Evolutionary conservation across 2,888 invertebrate species (phyloP), one percentile per base, ranked within the genome.

Genomic region (Athalia rosae): DNA sequence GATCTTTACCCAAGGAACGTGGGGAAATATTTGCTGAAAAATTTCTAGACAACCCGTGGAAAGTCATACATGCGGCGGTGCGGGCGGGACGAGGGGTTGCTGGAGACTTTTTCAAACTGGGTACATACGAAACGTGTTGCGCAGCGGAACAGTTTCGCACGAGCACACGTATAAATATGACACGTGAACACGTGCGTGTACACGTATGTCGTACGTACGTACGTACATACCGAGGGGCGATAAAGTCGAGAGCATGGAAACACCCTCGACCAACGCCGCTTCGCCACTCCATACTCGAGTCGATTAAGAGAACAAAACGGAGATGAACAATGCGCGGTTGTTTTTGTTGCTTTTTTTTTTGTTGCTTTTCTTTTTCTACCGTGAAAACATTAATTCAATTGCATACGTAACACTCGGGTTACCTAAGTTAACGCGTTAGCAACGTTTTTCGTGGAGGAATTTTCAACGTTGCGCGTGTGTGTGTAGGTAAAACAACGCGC

Each of bases 1-100:
- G 43, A 71, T 56, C 56, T 71, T 58, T 71, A 71, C 58, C 71
- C 58, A 13, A 56, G 58, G 11, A 58, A 71, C 58, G 58, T 71
- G 71, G 28, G 58, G 58, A 50, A 71, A 71, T 71, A 71, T 71
- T 71, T 71, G 45, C 71, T 56, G 45, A 58, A 71, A 71, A 71
- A 71, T 71, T 71, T 71, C 58, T 13, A 56, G 56, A 45, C 71
- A 15, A 58, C 15, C 41, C 13, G 43, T 9, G 61, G 56, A 58
- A 28, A 71, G 45, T 67, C 67, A 67, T 48, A 28, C 28, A 28
- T 28, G 28, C 28, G 28, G 28, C 28, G 28, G 28, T 28, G n/a
- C n/a, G n/a, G n/a, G n/a, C n/a, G 28, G 28, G 28, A 28, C 28
- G 28, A 41, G 50, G 7, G 41, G 41, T 11, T 43, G 45, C 50